Percentiles rank a stretch among this genome's conserved stretches.
Conservation (phyloP, 1,140 invertebrate genomes). For the Zaprionus lachaisei region DNA sequence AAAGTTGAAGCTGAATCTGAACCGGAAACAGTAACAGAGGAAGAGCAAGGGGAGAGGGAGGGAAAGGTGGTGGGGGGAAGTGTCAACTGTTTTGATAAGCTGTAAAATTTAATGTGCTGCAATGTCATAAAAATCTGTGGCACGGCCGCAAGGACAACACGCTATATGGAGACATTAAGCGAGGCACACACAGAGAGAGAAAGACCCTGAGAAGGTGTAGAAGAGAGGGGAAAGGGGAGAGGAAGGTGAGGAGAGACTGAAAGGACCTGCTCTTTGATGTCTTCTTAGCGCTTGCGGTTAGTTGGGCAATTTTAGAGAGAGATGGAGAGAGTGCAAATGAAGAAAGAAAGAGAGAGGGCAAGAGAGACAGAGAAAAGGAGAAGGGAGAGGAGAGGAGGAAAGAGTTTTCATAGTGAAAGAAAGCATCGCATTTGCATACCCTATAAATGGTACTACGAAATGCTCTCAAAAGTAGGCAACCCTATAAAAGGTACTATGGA, state of each 20-base stretch:
- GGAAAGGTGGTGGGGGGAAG: conserved; percentile 18
- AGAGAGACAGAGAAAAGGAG: not conserved
- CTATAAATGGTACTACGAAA: not conserved
- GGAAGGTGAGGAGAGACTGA: not conserved
- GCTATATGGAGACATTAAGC: conserved; percentile 40
- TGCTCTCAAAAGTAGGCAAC: not conserved
- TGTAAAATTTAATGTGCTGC: conserved; percentile 74
- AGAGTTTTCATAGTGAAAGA: not conserved
- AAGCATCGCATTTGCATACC: not conserved
- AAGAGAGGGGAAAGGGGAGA: not conserved
- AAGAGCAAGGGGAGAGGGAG: not conserved
- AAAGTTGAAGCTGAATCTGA: not conserved
- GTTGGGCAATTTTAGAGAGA: not conserved
- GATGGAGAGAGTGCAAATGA: not conserved
- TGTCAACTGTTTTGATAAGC: conserved; percentile 79
- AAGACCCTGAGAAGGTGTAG: not conserved
- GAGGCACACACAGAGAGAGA: not conserved
- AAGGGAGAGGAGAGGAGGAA: not conserved
- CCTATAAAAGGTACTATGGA: not conserved
- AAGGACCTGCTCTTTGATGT: not conserved
- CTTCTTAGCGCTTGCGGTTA: conserved; percentile 2
- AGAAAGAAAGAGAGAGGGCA: not conserved
- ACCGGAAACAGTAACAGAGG: not conserved
- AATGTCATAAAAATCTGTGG: conserved; percentile 19
- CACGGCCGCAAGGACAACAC: not conserved